Evolutionary conservation across 2,113 vertebrate species (phyloP), one percentile per base, ranked within the genome.

Genomic region (Gyps fulvus): DNA sequence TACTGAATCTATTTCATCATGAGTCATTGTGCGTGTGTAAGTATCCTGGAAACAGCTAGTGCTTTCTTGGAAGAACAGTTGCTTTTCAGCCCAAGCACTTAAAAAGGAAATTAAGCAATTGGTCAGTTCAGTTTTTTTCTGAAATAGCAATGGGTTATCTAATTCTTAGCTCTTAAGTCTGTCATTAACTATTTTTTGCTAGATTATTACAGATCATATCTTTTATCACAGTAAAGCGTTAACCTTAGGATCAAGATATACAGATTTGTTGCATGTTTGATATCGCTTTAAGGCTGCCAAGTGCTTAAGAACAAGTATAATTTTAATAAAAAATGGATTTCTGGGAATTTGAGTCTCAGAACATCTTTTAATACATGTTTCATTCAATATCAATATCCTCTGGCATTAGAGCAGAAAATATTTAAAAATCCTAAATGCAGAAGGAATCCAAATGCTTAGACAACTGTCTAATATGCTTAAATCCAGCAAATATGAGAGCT

Each of bases 11-110:
- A 97, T 98, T 98, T 98, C 98, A 98, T 98, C 98, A 98, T 98
- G 98, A 98, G 94, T 98, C 98, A 98, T 98, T 99, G 98, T 98
- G 98, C 98, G 98, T 98, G 98, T 99, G 98, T 98, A 98, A 98
- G 98, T 99, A 98, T 99, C 98, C 98, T 98, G 98, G 98, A 99
- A 99, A 99, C 99, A 98, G 98, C 97, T 96, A 98, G 98, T 95
- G 98, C 98, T 98, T 99, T 99, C 98, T 98, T 98, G 98, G 98
- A 98, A 99, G 98, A 98, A 98, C 97, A 97, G 98, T 98, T 98
- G 98, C 98, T 98, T 98, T 98, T 98, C 98, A 98, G 98, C 98
- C 98, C 97, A 98, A 96, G 98, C 98, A 98, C 98, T 98, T 98
- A 98, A 97, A 98, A 98, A 98, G 98, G 97, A 99, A 98, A 98